Base-by-base conservation (phyloP, 2,797 vertebrate genomes). In the Phrynocephalus guinanensis region DNA sequence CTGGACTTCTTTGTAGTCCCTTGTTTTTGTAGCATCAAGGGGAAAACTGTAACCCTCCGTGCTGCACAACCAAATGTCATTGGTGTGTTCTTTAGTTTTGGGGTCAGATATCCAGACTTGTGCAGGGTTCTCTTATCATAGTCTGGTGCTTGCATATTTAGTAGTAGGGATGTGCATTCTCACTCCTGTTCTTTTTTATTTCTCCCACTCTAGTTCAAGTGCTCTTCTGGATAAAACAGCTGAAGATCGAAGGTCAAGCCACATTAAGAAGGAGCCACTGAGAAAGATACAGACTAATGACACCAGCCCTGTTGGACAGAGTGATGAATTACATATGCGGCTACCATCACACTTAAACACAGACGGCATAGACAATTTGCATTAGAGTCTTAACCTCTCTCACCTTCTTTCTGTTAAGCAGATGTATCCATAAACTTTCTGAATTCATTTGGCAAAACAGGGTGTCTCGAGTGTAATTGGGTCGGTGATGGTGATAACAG, bases 401-500 rank as follows among this genome's bases (percentile, higher is more conserved):
- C 68, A 68, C 70, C 87, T 1, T 1, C 63, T 93, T 88, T 90
- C 79, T 90, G 50, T 90, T 88, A 88, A 78, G 30, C 86, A 87
- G 44, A 86, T 44, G 52, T 87, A 18, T 90, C 91, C 91, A 87
- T 94, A 94, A 90, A 84, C 52, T 66, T 92, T 70, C 63, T 44
- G 77, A 86, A 93, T 90, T 93, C 26, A 93, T 52, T 88, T 88
- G 87, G 90, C 92, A 86, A 94, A 95, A 92, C 90, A 88, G 92
- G 92, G 93, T 93, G 92, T 90, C 88, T 93, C 95, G 95, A 95
- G 95, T 93, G 93, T 87, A 90, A 5, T 93, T 75, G 16, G 71
- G 95, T 92, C 82, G 89, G 87, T 86, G 91, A 66, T 93, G 89
- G 76, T 95, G 84, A 70, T 87, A 79, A 84, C 90, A 90, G 38